Evolutionary conservation across 2,888 invertebrate genomes (phyloP).

Genomic region (Hartigia nigra): DNA sequence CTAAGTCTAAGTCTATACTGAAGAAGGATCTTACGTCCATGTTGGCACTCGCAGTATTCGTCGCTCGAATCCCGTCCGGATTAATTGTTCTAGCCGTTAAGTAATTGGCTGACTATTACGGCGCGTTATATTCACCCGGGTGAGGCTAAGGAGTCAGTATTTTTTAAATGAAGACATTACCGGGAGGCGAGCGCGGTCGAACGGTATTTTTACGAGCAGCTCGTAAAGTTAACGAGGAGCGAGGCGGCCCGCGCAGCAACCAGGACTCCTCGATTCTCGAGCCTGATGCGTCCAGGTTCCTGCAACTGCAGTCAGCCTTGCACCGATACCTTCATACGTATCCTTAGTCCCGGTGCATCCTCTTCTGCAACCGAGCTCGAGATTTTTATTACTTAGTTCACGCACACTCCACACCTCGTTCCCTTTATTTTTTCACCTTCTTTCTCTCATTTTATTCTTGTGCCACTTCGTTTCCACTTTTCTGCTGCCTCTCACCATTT

Average conservation of each 20-base stretch:
- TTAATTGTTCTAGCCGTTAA: slow-evolving; percentile 61
- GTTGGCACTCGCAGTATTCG: not conserved
- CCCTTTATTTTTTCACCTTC: not conserved
- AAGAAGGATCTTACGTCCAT: not conserved
- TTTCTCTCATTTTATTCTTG: slow-evolving; percentile 5
- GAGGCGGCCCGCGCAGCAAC: slow-evolving; percentile 32
- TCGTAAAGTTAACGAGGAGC: slow-evolving; percentile 66
- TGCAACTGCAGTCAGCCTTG: not conserved
- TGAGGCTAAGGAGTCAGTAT: slow-evolving; percentile 53
- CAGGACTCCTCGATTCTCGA: slow-evolving; percentile 13
- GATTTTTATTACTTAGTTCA: not conserved
- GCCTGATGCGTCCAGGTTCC: slow-evolving; percentile 7
- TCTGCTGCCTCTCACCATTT: not conserved
- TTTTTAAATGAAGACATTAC: slow-evolving; percentile 63
- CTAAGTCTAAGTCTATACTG: not conserved
- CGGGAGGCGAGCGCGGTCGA: slow-evolving; percentile 39
- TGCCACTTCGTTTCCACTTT: not conserved
- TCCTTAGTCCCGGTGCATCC: not conserved
- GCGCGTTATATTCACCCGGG: slow-evolving; percentile 60
- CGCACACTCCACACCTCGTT: not conserved
- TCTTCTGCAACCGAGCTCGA: not conserved
- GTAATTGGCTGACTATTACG: slow-evolving; percentile 64
- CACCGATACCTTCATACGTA: not conserved
- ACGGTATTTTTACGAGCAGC: slow-evolving; percentile 65
- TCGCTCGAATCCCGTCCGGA: slow-evolving; percentile 23